A percentile compares a stretch with the other conserved stretches of the same genome.
Conservation (phyloP, 1,140 invertebrate species). For the Charaxes varanes region DNA sequence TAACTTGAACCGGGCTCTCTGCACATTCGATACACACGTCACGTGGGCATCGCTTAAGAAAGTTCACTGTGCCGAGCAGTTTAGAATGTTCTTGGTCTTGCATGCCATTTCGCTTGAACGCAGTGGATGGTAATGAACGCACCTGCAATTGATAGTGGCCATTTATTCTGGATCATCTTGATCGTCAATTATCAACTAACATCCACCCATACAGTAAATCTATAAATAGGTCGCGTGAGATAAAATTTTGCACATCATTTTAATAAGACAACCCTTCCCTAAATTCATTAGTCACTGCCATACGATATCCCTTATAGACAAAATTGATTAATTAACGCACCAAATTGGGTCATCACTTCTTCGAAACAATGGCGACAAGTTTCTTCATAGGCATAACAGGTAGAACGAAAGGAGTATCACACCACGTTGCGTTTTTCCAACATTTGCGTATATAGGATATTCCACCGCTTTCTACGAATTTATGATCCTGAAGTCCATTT, state of each 20-base stretch:
- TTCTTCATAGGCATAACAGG: constrained; percentile 53
- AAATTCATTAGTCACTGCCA: constrained; percentile 32
- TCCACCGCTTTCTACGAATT: constrained; percentile 48
- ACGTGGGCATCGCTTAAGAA: constrained; percentile 41
- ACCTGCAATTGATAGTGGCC: constrained; percentile 55
- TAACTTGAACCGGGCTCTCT: constrained; percentile 28
- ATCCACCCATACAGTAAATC: too few relatives aligned
- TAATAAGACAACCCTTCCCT: constrained; percentile 17
- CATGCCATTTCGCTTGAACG: constrained; percentile 63
- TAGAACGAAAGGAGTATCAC: constrained; percentile 37
- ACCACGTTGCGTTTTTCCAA: constrained; percentile 40
- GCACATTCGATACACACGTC: constrained; percentile 51
- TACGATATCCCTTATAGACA: constrained; percentile 25
- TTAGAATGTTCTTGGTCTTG: constrained; percentile 61
- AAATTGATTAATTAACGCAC: constrained; percentile 41
- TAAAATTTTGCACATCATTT: constrained; percentile 8
- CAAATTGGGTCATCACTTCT: constrained; percentile 34
- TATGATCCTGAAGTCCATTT: constrained; percentile 61
- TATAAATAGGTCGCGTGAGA: too few relatives aligned
- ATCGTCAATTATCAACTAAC: background rate
- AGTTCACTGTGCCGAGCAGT: constrained; percentile 48
- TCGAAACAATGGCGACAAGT: constrained; percentile 32
- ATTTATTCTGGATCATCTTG: constrained; percentile 3
- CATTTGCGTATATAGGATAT: constrained; percentile 53
- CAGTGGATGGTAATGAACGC: constrained; percentile 46